Evolutionary conservation across 2,888 invertebrate species (phyloP).

Genomic region (Tetropium fuscum): DNA sequence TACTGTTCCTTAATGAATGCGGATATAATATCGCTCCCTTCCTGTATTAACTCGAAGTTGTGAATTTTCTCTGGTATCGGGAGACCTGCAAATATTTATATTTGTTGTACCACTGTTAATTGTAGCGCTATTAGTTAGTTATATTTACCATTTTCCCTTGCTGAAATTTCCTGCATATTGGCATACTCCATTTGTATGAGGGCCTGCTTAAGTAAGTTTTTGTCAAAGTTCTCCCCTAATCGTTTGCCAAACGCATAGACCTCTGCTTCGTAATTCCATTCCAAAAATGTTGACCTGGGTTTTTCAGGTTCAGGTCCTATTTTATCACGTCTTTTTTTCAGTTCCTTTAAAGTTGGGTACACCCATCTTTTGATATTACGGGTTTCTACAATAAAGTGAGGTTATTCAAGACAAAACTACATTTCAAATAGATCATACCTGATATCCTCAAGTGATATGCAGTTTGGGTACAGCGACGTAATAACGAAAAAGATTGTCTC

Average conservation of each 20-base stretch:
- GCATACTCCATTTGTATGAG: constrained; percentile 86
- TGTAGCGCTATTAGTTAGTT: no score
- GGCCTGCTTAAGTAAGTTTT: constrained; percentile 77
- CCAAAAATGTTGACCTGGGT: constrained; percentile 75
- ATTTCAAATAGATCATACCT: no score
- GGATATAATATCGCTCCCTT: constrained; percentile 77
- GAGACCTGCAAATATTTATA: constrained; percentile 34
- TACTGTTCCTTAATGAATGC: constrained; percentile 74
- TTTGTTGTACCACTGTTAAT: constrained; percentile 47
- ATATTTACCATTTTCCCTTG: constrained; percentile 65
- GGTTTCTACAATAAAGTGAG: constrained; percentile 34
- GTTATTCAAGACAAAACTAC: no score
- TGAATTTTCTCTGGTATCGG: constrained; percentile 59
- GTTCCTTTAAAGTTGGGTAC: constrained; percentile 74
- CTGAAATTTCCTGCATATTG: constrained; percentile 74
- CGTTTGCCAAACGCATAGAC: constrained; percentile 89
- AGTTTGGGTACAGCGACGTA: constrained; percentile 5
- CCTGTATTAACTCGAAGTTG: constrained; percentile 76
- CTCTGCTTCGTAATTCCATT: constrained; percentile 92
- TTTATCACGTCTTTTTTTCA: constrained; percentile 72
- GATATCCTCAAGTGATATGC: background rate
- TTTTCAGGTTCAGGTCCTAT: constrained; percentile 68
- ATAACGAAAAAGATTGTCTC: constrained; percentile 15
- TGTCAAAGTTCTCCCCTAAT: constrained; percentile 85
- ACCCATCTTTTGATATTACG: constrained; percentile 73